Evolutionary conservation across 1,140 invertebrate genomes (phyloP).

Genomic region (Drosophila bipectinata): DNA sequence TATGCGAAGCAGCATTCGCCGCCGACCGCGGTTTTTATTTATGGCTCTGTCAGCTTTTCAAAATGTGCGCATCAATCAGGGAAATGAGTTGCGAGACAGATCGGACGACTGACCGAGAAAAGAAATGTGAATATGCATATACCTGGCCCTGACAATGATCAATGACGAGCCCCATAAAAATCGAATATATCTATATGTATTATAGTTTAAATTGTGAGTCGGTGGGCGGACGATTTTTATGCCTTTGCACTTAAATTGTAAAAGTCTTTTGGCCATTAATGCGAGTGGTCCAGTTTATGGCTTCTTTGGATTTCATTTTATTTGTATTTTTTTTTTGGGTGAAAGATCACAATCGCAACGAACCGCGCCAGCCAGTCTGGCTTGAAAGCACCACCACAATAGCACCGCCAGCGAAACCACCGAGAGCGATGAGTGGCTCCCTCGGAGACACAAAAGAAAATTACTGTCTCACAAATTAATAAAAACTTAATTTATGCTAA

Average conservation of each 20-base stretch:
- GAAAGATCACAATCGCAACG: conserved; percentile 59
- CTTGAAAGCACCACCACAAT: conserved; percentile 15
- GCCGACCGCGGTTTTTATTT: conserved; percentile 54
- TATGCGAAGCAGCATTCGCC: conserved; percentile 64
- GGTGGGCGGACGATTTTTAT: conserved; percentile 57
- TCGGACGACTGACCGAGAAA: conserved; percentile 61
- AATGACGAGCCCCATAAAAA: conserved; percentile 48
- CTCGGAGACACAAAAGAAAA: conserved; percentile 61
- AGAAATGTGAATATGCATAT: conserved; percentile 74
- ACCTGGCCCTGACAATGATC: conserved; percentile 71
- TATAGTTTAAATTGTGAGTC: conserved; percentile 25
- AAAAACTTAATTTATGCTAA: conserved; percentile 82
- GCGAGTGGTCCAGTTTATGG: conserved; percentile 58
- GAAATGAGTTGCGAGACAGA: conserved; percentile 73
- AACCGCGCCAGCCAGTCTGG: conserved; percentile 74
- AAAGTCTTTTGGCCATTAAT: conserved; percentile 60
- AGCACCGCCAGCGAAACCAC: conserved; percentile 9
- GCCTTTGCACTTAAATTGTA: conserved; percentile 53
- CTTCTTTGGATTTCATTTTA: conserved; percentile 2
- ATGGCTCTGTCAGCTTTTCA: conserved; percentile 66
- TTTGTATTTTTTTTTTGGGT: conserved; percentile 48
- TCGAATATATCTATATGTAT: conserved; percentile 1
- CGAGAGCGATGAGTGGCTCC: conserved; percentile 26
- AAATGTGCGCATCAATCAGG: conserved; percentile 77
- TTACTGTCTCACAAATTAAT: conserved; percentile 82